phyloP scores from a whole-genome alignment of 2,797 vertebrate species.

The Chelmon rostratus region DNA sequence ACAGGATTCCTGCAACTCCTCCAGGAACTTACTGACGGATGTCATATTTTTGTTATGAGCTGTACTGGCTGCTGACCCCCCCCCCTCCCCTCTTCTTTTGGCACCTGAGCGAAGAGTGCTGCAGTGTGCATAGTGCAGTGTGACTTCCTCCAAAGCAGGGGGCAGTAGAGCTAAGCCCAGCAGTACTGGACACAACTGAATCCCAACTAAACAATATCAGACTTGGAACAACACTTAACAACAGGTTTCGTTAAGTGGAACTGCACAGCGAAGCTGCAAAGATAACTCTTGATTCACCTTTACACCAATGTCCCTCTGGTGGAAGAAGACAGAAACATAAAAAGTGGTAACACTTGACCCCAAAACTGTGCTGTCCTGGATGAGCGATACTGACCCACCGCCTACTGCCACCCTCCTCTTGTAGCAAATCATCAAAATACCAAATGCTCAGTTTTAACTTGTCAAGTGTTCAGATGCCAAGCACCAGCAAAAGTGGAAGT shows the following conservation, averaged over 20 bases:
- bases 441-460: conserved; percentile 2
- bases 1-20: conserved; percentile 17
- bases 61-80: conserved; percentile 19
- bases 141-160: conserved; percentile 36
- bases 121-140: conserved; percentile 51
- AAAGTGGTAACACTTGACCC: neutral
- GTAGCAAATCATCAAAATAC: neutral
- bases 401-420: neutral
- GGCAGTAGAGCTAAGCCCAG: conserved; percentile 40
- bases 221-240: neutral
- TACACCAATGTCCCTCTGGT: neutral
- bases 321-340: neutral
- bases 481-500: neutral
- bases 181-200: neutral
- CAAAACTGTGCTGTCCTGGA: neutral
- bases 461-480: conserved; percentile 5
- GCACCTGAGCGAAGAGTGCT: conserved; percentile 17
- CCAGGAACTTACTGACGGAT: conserved; percentile 1
- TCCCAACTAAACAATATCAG: neutral
- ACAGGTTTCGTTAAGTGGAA: neutral
- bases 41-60: conserved; percentile 11
- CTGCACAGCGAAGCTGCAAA: neutral
- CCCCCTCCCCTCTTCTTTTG: neutral
- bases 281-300: neutral
- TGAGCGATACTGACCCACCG: neutral